phyloP scores from a whole-genome alignment of 2,797 vertebrate species.

The Phrynocephalus forsythii region DNA sequence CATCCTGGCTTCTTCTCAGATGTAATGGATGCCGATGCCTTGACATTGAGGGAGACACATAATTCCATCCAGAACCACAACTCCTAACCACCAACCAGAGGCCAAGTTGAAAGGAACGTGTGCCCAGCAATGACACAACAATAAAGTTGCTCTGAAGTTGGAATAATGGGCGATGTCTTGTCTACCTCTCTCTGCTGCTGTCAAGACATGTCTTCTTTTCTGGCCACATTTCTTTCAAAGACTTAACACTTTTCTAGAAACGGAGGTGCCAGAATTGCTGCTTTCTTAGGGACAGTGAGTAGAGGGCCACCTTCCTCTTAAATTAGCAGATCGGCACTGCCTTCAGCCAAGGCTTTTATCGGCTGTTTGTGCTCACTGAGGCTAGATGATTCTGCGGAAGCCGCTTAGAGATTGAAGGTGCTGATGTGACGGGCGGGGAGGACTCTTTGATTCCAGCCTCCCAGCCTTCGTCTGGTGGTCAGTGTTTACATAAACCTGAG shows the following conservation, averaged over 20 bases:
- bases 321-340: slow-evolving; percentile 75
- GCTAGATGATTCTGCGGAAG: slow-evolving; percentile 81
- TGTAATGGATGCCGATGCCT: too few relatives aligned
- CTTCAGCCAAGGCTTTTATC: slow-evolving; percentile 79
- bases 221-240: background rate
- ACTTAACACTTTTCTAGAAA: slow-evolving; percentile 25
- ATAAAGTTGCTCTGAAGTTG: background rate
- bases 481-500: slow-evolving; percentile 82
- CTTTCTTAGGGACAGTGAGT: slow-evolving; percentile 68
- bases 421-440: slow-evolving; percentile 77
- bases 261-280: slow-evolving; percentile 68
- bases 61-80: background rate
- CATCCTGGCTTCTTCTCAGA: background rate
- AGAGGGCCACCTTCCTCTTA: slow-evolving; percentile 68
- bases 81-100: background rate
- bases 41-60: background rate
- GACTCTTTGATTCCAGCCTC: slow-evolving; percentile 78
- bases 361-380: slow-evolving; percentile 76
- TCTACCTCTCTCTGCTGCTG: background rate
- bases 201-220: slow-evolving; percentile 1
- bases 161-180: background rate
- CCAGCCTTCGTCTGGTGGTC: slow-evolving; percentile 72
- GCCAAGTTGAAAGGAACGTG: background rate
- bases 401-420: slow-evolving; percentile 78
- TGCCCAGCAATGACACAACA: background rate